Evolutionary conservation across 2,113 vertebrate genomes (phyloP).

Genomic region (Cinclus mexicanus): DNA sequence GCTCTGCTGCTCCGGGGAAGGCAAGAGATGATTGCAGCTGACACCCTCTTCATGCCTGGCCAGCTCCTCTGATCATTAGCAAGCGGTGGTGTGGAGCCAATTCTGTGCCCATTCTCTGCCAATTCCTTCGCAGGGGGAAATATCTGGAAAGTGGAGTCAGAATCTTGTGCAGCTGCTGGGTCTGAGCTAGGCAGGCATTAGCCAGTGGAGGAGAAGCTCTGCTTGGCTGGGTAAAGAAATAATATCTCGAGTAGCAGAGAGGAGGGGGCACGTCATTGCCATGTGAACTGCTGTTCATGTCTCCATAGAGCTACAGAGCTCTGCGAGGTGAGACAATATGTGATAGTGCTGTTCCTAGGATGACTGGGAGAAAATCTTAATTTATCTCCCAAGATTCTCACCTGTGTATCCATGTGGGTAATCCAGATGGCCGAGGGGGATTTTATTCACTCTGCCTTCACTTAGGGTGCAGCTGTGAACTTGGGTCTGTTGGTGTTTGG

Average conservation of each 20-base stretch:
- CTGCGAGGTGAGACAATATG: neutral
- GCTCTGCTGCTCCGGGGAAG: neutral
- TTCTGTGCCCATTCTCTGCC: conserved; percentile 5
- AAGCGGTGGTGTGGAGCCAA: conserved; percentile 33
- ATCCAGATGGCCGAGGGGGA: neutral
- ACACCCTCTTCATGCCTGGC: conserved; percentile 30
- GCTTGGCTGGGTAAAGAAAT: neutral
- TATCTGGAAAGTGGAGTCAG: neutral
- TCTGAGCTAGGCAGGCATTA: neutral
- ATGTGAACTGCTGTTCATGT: neutral
- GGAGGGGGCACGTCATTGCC: neutral
- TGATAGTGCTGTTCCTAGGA: neutral
- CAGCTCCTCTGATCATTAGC: conserved; percentile 30
- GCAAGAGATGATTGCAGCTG: conserved; percentile 30
- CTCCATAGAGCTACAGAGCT: neutral
- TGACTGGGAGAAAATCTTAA: neutral
- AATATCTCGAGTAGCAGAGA: neutral
- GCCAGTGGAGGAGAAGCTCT: neutral
- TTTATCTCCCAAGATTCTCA: neutral
- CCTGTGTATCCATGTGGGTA: neutral
- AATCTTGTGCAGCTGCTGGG: neutral
- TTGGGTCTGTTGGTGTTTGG: conserved; percentile 39
- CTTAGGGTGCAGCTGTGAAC: conserved; percentile 35
- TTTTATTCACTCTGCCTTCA: conserved; percentile 47
- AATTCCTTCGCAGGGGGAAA: neutral